phyloP scores from a whole-genome alignment of 2,113 vertebrate genomes.

The Stigmatopora argus region DNA sequence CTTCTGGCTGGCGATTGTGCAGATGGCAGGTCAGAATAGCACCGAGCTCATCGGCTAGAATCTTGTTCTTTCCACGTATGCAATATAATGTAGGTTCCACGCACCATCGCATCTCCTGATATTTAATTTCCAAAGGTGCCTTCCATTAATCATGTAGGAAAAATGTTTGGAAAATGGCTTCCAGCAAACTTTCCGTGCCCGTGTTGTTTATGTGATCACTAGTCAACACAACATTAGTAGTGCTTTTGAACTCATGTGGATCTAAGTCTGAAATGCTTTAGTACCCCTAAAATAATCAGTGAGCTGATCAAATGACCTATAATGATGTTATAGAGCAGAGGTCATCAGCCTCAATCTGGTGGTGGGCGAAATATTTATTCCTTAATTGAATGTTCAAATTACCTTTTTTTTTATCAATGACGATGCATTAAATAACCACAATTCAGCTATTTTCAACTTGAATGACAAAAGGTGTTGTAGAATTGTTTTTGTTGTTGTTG shows the following conservation, averaged over 20 bases:
- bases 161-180: slow-evolving; percentile 49
- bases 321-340: no score
- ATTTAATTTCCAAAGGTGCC: slow-evolving; percentile 17
- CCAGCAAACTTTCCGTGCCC: slow-evolving; percentile 44
- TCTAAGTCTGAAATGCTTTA: not conserved
- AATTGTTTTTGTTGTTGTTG: no score
- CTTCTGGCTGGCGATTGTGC: slow-evolving; percentile 62
- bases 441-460: no score
- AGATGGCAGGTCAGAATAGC: slow-evolving; percentile 61
- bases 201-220: slow-evolving; percentile 60
- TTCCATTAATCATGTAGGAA: slow-evolving; percentile 60
- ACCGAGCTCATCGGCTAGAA: slow-evolving; percentile 66
- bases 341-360: no score
- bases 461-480: no score
- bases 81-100: slow-evolving; percentile 17
- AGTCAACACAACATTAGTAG: slow-evolving; percentile 48
- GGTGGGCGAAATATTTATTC: no score
- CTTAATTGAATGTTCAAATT: no score
- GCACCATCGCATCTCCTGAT: slow-evolving; percentile 27
- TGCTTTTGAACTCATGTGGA: slow-evolving; percentile 7
- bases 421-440: no score
- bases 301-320: not conserved
- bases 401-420: no score
- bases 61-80: slow-evolving; percentile 34
- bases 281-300: not conserved